phyloP scores from a whole-genome alignment of 2,113 vertebrate genomes.

The Pygoscelis adeliae region DNA sequence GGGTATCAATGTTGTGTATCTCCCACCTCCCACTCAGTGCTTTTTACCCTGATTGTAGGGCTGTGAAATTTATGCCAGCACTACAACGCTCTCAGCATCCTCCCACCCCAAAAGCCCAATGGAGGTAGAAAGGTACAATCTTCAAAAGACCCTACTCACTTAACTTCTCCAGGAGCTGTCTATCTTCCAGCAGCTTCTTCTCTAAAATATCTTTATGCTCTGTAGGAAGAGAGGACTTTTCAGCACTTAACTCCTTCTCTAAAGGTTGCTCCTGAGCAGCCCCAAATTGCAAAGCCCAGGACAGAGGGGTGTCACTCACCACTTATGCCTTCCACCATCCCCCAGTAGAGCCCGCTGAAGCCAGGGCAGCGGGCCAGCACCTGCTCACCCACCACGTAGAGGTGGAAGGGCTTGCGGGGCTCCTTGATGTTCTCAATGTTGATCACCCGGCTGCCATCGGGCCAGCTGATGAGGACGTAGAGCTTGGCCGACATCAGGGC shows the following conservation, averaged over 20 bases:
- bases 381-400: conserved; percentile 35
- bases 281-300: background rate
- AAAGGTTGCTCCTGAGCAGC: background rate
- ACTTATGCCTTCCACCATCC: conserved; percentile 53
- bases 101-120: background rate
- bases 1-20: fast-evolving
- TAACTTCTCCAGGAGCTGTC: conserved; percentile 36
- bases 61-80: background rate
- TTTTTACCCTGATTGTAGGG: background rate
- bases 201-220: conserved; percentile 51
- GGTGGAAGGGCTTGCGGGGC: conserved; percentile 64
- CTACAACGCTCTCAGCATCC: background rate
- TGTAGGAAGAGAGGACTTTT: background rate
- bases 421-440: conserved; percentile 67
- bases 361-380: conserved; percentile 57
- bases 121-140: background rate
- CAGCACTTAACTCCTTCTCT: background rate
- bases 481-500: conserved; percentile 31
- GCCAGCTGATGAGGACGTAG: conserved; percentile 59
- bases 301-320: background rate
- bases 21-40: background rate
- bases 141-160: conserved; percentile 32
- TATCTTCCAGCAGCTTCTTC: conserved; percentile 54
- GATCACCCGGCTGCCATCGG: conserved; percentile 62
- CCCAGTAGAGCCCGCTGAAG: conserved; percentile 62